Base-by-base conservation (phyloP, 1,140 invertebrate species). In the Bombus cullumanus region DNA sequence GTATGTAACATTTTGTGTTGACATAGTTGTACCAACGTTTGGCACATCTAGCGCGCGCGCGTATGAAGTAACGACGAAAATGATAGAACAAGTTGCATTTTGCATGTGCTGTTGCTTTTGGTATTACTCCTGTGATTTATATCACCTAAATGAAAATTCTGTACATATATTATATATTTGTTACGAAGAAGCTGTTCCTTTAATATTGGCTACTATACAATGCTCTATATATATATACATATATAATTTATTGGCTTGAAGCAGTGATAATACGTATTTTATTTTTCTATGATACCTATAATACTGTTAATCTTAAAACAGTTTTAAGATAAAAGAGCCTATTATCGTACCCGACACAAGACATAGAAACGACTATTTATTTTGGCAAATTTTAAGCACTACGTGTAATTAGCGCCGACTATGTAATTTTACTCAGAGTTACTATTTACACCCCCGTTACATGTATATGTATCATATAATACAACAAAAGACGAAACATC, bases 271-370 rank as follows among this genome's bases (percentile, higher is more conserved):
- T 86, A 88, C 64, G 59, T 87, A 90, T 87, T 90, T 90, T 90
- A 90, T 90, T 90, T 90, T 90, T 90, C 82, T 90, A 90, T 86
- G 64, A 90, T 71, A 88, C 37, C 59, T 73, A 75, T 84, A 75
- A 86, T 47, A 47, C 86, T 90, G 76, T 90, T 90, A 76, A 79
- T 47, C 76, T 12, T 87, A 18, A 79, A 75, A 72, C 73, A 57
- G 59, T 77, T 84, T 64, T 80, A 84, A 68, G 75, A 84, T 59
- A 83, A 88, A 64, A 89, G 81, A 90, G 80, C 88, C 71, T 90
- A 90, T 87, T 71, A 81, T 86, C 78, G 34, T 89, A 87, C 80
- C 39, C 72, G 59, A 84, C 71, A 59, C 72, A 64, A 81, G 53
- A 80, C 78, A 64, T 77, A 88, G 66, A 86, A 62, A 81, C 69